Evolutionary conservation across 2,888 invertebrate genomes (phyloP).

Genomic region (Plemyria rubiginata): DNA sequence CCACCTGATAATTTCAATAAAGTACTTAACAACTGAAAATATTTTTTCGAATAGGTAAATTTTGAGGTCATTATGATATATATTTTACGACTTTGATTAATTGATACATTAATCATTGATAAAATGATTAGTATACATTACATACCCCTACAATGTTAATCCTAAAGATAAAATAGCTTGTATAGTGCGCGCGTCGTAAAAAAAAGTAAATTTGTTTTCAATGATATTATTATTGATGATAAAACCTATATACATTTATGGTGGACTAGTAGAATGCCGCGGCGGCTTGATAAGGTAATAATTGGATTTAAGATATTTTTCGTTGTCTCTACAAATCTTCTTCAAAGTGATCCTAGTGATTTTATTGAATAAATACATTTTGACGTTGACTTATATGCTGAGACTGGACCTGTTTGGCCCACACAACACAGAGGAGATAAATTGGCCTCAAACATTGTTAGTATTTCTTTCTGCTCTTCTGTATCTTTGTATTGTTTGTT

Average conservation of each 20-base stretch:
- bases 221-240: not conserved
- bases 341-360: too few relatives aligned
- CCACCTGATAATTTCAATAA: not conserved
- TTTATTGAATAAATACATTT: too few relatives aligned
- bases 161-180: not conserved
- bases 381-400: too few relatives aligned
- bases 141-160: constrained; percentile 8
- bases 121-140: constrained; percentile 4
- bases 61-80: constrained; percentile 15
- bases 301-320: too few relatives aligned
- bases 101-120: constrained; percentile 14
- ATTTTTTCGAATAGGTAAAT: constrained; percentile 6
- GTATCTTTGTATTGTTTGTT: too few relatives aligned
- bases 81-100: constrained; percentile 9
- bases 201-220: not conserved
- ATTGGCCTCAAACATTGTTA: too few relatives aligned
- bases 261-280: too few relatives aligned
- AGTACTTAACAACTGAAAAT: not conserved
- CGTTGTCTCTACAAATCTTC: too few relatives aligned
- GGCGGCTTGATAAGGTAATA: too few relatives aligned
- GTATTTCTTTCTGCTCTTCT: too few relatives aligned
- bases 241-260: not conserved
- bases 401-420: too few relatives aligned
- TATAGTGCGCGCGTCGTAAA: not conserved
- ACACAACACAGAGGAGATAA: too few relatives aligned